These are phyloP conservation scores for Lacanobia oleracea DNA, from an alignment of 2,888 invertebrate species.

Conservation along the genomic window DNA sequence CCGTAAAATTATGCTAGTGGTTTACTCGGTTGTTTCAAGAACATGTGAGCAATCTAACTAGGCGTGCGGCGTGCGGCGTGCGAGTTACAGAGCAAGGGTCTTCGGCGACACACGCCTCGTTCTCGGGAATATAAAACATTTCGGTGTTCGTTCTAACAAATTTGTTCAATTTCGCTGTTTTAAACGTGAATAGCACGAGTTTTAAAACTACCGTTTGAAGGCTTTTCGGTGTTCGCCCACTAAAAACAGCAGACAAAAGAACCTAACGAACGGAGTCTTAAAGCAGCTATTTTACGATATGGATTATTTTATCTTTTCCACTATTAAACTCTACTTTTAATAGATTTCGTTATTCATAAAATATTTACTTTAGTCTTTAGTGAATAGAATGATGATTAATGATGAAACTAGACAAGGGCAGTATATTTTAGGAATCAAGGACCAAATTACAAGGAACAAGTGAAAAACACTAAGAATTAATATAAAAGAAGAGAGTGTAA, in stretches of 20 bases:
- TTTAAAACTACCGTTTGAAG: slow-evolving; percentile 34
- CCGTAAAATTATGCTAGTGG: slow-evolving; percentile 73
- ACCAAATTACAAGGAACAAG: slow-evolving; percentile 9
- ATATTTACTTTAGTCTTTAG: too few species aligned
- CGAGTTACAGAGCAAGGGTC: slow-evolving; percentile 34
- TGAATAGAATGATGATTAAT: too few species aligned
- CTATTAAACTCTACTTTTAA: slow-evolving; percentile 1
- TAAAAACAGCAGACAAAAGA: slow-evolving; percentile 23
- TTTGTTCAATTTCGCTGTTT: slow-evolving; percentile 46
- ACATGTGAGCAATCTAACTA: slow-evolving; percentile 59
- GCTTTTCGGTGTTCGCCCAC: slow-evolving; percentile 14
- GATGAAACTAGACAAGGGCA: neutral
- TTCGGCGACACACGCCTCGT: slow-evolving; percentile 23
- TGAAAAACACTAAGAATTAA: neutral
- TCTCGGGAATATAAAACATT: slow-evolving; percentile 47
- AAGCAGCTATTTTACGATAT: neutral
- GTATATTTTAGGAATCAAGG: neutral
- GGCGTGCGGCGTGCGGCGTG: slow-evolving; percentile 45
- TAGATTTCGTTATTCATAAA: neutral
- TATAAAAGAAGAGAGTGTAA: slow-evolving; percentile 5
- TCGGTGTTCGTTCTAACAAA: slow-evolving; percentile 25
- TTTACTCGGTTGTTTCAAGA: slow-evolving; percentile 63
- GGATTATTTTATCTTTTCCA: slow-evolving; percentile 1
- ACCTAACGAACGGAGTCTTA: slow-evolving; percentile 17
- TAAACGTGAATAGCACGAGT: slow-evolving; percentile 29